phyloP scores from a whole-genome alignment of 2,888 invertebrate genomes.

The Phengaris alcon region DNA sequence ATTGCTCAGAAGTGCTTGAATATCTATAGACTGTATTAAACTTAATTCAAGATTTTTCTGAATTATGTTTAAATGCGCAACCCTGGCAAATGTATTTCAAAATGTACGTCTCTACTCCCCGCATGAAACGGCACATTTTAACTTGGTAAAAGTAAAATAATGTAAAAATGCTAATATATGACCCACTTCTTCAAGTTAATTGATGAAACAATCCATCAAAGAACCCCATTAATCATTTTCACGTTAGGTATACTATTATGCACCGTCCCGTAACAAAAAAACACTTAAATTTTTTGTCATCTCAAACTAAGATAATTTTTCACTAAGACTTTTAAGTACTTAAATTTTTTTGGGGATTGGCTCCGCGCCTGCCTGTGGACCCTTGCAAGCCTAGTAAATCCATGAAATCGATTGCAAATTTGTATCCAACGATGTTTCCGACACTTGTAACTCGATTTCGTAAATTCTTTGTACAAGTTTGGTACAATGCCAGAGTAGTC shows the following conservation, averaged over 20 bases:
- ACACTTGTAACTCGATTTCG: not conserved
- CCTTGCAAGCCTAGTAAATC: not conserved
- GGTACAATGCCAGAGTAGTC: not conserved
- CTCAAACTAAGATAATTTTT: too few relatives aligned
- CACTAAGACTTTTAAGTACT: too few relatives aligned
- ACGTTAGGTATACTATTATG: not conserved
- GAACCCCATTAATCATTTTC: constrained; percentile 25
- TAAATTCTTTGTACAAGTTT: constrained; percentile 6
- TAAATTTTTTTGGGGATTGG: not conserved
- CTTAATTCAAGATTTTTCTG: not conserved
- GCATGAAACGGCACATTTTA: not conserved
- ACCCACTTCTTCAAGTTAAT: constrained; percentile 28
- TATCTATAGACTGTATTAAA: not conserved
- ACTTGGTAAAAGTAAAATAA: constrained; percentile 5
- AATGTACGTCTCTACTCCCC: not conserved
- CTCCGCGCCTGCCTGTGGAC: not conserved
- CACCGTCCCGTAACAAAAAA: constrained; percentile 10
- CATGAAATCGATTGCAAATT: not conserved
- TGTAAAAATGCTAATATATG: constrained; percentile 18
- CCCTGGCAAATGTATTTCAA: not conserved
- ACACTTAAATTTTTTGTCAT: too few relatives aligned
- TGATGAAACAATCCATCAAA: constrained; percentile 25
- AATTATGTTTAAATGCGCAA: not conserved
- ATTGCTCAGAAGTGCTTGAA: not conserved
- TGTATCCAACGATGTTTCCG: constrained; percentile 6